A percentile compares a stretch with the other conserved stretches of the same genome.
These are phyloP conservation scores for Cephus pulcher DNA, from an alignment of 2,888 invertebrate species.

Conservation along the genomic window DNA sequence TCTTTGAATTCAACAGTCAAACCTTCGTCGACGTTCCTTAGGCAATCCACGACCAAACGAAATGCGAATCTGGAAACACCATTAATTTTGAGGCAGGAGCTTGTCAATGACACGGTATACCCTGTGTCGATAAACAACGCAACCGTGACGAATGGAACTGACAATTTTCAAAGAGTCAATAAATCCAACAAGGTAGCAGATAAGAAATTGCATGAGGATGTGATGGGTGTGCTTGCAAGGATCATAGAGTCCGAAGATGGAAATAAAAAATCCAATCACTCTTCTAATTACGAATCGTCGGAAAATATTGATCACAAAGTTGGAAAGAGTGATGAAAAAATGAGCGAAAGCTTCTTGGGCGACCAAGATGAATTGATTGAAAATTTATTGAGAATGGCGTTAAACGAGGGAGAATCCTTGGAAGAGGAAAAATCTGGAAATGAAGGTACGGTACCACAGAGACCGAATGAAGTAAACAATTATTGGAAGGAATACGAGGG, in stretches of 20 bases:
- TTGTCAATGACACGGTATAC: conserved; percentile 26
- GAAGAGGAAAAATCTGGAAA: neutral
- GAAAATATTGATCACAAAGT: neutral
- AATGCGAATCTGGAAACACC: neutral
- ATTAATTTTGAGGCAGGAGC: conserved; percentile 27
- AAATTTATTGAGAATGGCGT: neutral
- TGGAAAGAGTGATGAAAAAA: neutral
- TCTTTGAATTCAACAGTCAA: neutral
- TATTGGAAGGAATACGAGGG: too few species aligned
- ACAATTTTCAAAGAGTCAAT: neutral
- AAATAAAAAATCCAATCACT: neutral
- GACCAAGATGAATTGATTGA: neutral
- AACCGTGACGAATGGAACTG: conserved; percentile 21
- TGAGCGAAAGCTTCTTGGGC: neutral
- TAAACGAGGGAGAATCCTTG: neutral
- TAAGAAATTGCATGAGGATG: conserved; percentile 22
- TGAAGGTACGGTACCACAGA: neutral
- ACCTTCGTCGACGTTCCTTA: neutral
- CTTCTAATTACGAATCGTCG: neutral
- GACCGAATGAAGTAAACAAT: neutral
- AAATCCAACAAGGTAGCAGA: conserved; percentile 25
- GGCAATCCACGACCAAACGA: neutral
- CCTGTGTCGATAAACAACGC: conserved; percentile 18
- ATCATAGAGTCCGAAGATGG: neutral
- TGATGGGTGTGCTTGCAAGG: neutral